Evolutionary conservation across 35 echinoderm and acorn worm species (phyloP), one percentile per base, ranked within the genome.

Genomic region (Patiria miniata): DNA sequence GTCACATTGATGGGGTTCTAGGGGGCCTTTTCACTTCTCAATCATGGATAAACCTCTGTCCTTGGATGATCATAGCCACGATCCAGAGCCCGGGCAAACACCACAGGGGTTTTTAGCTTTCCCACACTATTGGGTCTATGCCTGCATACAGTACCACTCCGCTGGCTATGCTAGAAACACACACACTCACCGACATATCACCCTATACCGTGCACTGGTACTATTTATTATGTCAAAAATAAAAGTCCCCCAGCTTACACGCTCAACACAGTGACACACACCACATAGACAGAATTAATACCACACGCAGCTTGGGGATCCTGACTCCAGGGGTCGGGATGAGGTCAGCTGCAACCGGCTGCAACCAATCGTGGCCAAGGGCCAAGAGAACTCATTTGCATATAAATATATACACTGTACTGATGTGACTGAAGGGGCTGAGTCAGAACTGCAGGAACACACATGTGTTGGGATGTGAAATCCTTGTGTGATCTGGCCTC

Each of bases 221-320:
- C 26, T 73, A 73, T 73, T 73, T 73, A 73, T 73, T 73, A 73
- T 73, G 65, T 73, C 65, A 73, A 73, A 47, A 73, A 73, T 73
- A 73, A 73, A 60, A 34, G 26, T 32, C 65, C 65, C 65, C 14
- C 34, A 73, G 65, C 65, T 73, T 73, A 73, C 65, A 73, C 26
- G 34, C 34, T 73, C 65, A 36, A 30, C 61, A 68, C 65, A 73
- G 30, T 32, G 65, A 73, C 34, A 32, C 65, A 21, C 28, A 0
- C 58, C 58, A 61, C 28, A 21, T 34, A 73, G 14, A 73, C 65
- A 73, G 65, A 26, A 73, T 73, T 26, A 73, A 73, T 73, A 73
- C 65, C 65, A 73, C 65, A 73, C 65, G 34, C 65, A 34, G 65
- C 65, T 73, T 73, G 19, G 65, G 65, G 65, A 73, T 26, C 65